Percentiles rank a stretch among this genome's conserved stretches.
phyloP scores from a whole-genome alignment of 2,797 vertebrate genomes.

The Platyrinchus mystaceus region DNA sequence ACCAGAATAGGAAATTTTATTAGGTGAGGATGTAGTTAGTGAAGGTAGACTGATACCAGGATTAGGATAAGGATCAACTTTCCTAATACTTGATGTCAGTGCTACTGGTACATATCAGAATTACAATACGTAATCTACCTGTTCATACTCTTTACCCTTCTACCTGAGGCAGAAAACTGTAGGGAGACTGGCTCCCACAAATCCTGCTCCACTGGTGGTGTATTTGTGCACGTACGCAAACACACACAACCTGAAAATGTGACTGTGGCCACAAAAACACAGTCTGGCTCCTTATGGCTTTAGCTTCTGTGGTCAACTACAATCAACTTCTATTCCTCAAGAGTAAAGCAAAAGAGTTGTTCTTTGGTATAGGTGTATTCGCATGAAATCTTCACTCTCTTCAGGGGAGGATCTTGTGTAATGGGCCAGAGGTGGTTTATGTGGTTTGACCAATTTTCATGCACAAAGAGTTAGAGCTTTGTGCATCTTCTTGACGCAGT shows the following conservation, averaged over 20 bases:
- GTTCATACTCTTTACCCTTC: background rate
- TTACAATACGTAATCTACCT: background rate
- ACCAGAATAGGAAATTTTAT: background rate
- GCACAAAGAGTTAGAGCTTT: constrained; percentile 5
- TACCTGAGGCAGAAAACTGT: background rate
- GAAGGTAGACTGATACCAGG: background rate
- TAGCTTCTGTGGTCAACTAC: background rate
- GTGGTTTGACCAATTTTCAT: constrained; percentile 16
- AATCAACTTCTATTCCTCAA: background rate
- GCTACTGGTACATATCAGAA: background rate
- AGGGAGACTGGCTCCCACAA: background rate
- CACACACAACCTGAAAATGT: background rate
- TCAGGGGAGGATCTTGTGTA: background rate
- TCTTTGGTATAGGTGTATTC: background rate
- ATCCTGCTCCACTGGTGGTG: background rate
- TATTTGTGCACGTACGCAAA: background rate
- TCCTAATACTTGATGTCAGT: background rate
- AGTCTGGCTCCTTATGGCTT: background rate
- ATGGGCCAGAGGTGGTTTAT: background rate
- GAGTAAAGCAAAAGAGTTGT: background rate
- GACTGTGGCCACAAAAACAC: background rate
- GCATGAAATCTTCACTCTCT: background rate
- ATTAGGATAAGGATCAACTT: background rate
- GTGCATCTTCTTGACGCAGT: background rate
- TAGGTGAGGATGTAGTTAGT: background rate